phyloP scores from a whole-genome alignment of 2,888 invertebrate genomes.

The Pollenia griseotomentosa region DNA sequence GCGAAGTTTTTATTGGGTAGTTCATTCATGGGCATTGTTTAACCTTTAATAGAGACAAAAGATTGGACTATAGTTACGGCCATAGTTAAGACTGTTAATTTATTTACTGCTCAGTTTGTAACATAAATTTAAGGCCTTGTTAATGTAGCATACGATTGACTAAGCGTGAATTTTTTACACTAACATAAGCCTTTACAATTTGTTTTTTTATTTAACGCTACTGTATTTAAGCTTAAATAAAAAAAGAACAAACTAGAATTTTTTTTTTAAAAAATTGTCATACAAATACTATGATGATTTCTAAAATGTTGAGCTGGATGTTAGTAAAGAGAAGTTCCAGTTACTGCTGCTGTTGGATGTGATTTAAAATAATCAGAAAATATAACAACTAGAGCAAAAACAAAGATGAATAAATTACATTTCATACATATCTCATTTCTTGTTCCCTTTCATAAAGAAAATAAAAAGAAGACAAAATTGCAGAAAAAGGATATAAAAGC shows the following conservation, averaged over 20 bases:
- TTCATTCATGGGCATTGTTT: no score
- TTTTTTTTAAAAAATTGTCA: constrained; percentile 37
- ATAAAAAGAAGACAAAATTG: neutral
- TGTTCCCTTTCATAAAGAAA: neutral
- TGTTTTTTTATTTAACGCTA: no score
- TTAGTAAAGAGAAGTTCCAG: neutral
- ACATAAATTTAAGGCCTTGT: no score
- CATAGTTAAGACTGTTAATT: no score
- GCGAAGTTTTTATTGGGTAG: no score
- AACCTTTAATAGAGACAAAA: no score
- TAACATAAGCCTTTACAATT: no score
- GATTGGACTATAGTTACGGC: no score
- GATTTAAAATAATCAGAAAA: constrained; percentile 70
- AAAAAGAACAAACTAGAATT: neutral
- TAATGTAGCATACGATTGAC: no score
- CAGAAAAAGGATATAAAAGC: constrained; percentile 28
- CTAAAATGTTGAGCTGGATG: neutral
- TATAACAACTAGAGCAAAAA: constrained; percentile 34
- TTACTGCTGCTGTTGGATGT: constrained; percentile 53
- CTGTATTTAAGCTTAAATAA: neutral
- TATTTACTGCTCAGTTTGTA: no score
- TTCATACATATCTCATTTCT: neutral
- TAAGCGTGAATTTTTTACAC: no score
- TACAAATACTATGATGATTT: constrained; percentile 29
- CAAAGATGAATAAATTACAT: neutral